Conservation (phyloP, 2,888 invertebrate species). For the Endotricha flammealis region DNA sequence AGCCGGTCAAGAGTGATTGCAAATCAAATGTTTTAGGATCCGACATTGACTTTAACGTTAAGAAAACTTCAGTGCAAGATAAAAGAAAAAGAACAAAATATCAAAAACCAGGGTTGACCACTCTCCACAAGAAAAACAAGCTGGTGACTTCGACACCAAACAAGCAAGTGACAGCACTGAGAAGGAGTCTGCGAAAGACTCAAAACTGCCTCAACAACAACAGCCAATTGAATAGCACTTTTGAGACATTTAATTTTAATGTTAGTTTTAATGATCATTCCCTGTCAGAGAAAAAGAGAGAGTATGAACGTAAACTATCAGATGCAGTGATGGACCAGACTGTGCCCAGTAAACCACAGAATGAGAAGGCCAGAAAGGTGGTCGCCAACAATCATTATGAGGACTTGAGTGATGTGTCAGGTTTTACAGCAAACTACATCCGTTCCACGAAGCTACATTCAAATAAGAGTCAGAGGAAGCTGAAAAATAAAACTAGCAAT, state of each 20-base stretch:
- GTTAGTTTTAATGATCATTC: constrained; percentile 29
- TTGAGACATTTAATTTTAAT: constrained; percentile 38
- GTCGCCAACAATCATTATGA: constrained; percentile 55
- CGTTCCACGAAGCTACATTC: constrained; percentile 63
- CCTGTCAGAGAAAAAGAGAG: constrained; percentile 23
- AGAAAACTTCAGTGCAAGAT: constrained; percentile 40
- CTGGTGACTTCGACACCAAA: constrained; percentile 60
- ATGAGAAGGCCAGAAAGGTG: constrained; percentile 22
- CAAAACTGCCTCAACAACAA: constrained; percentile 40
- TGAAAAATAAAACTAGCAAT: constrained; percentile 40
- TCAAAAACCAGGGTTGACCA: constrained; percentile 36
- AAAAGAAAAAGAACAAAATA: constrained; percentile 45
- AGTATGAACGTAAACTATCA: constrained; percentile 19
- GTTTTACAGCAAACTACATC: constrained; percentile 70
- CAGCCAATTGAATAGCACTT: constrained; percentile 45
- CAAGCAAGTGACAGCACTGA: constrained; percentile 32
- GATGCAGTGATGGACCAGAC: constrained; percentile 31
- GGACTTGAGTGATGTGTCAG: constrained; percentile 68
- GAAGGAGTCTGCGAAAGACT: constrained; percentile 54
- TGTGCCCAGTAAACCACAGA: constrained; percentile 26
- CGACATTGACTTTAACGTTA: constrained; percentile 60
- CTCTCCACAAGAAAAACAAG: constrained; percentile 49
- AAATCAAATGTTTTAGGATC: constrained; percentile 48
- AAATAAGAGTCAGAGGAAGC: constrained; percentile 46
- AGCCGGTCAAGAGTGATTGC: constrained; percentile 33